These are phyloP conservation scores for Rhinopithecus roxellana DNA, from an alignment of 2,113 vertebrate species.

Conservation along the genomic window DNA sequence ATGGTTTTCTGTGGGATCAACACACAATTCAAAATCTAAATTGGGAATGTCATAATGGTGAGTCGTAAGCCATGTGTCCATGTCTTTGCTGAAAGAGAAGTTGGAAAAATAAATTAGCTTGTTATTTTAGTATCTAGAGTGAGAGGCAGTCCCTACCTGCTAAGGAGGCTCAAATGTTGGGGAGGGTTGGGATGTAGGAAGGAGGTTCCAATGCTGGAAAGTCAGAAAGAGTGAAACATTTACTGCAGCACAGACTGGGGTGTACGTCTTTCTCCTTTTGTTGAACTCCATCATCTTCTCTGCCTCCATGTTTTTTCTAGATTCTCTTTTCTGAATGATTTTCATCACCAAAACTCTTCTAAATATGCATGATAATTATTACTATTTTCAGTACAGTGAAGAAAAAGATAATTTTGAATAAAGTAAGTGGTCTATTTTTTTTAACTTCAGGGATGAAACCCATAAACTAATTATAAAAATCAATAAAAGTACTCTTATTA, in stretches of 20 bases:
- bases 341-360: not conserved
- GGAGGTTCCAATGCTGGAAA: not conserved
- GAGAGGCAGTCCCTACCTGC: not conserved
- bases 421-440: not conserved
- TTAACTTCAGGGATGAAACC: not conserved
- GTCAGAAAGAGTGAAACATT: not conserved
- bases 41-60: accelerated
- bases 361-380: not conserved
- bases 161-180: accelerated
- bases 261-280: accelerated
- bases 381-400: not conserved
- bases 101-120: not conserved
- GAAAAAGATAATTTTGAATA: not conserved
- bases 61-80: accelerated
- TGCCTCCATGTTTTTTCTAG: not conserved
- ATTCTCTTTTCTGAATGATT: not conserved
- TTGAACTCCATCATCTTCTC: accelerated
- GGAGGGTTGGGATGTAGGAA: not conserved
- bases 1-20: too few species aligned
- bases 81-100: not conserved
- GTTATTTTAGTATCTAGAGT: not conserved
- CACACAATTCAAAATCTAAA: not conserved
- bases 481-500: accelerated
- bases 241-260: accelerated
- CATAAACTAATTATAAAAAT: not conserved